These are phyloP conservation scores for Geopemphigus sp. DNA, from an alignment of 1,140 invertebrate genomes.

Conservation along the genomic window DNA sequence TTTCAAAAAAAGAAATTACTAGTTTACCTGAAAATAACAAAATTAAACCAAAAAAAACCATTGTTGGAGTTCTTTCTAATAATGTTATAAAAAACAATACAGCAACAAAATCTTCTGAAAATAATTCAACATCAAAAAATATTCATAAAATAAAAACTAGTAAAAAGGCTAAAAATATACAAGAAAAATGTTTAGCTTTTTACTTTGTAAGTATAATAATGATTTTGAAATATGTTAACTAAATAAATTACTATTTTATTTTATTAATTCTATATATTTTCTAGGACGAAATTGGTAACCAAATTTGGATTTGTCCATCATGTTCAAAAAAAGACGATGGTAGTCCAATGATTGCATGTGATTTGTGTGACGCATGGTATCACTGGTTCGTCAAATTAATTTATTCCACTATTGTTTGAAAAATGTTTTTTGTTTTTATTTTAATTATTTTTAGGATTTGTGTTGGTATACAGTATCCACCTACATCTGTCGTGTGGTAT, in stretches of 20 bases:
- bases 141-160: neutral
- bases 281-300: conserved; percentile 79
- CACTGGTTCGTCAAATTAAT: conserved; percentile 63
- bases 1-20: neutral
- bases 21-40: neutral
- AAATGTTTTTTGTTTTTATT: neutral
- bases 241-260: neutral
- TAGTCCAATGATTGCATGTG: conserved; percentile 96
- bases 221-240: too few relatives aligned
- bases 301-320: conserved; percentile 95
- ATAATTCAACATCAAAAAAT: neutral
- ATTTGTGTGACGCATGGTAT: conserved; percentile 97
- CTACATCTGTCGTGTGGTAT: conserved; percentile 90
- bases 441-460: conserved; percentile 64
- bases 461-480: conserved; percentile 86
- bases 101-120: neutral
- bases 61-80: neutral
- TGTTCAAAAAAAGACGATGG: conserved; percentile 94
- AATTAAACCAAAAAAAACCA: conserved; percentile 10
- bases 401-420: neutral
- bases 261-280: neutral
- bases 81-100: neutral
- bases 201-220: conserved; percentile 33
- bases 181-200: neutral
- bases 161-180: neutral